These are phyloP conservation scores for Gouania willdenowi DNA, from an alignment of 2,797 vertebrate genomes.

Conservation along the genomic window DNA sequence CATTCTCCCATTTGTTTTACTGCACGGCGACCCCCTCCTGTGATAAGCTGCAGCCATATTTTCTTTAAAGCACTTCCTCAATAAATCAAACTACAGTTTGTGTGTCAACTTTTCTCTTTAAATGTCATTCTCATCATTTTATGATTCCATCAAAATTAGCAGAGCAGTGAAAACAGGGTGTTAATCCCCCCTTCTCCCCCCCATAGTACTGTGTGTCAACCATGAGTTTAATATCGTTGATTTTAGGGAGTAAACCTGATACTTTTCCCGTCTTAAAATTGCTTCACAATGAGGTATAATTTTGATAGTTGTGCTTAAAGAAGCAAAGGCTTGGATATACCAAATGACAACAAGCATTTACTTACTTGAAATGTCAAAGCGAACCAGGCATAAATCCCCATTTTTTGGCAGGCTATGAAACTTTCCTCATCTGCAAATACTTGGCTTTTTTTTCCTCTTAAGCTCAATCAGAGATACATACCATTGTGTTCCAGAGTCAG, in stretches of 20 bases:
- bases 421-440: constrained; percentile 67
- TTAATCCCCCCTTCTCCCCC: neutral
- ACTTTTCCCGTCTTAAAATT: constrained; percentile 32
- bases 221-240: constrained; percentile 29
- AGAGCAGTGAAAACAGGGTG: neutral
- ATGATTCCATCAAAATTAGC: constrained; percentile 12
- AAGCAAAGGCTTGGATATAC: constrained; percentile 41
- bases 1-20: constrained; percentile 28
- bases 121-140: constrained; percentile 23
- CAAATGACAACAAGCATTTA: constrained; percentile 52
- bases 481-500: constrained; percentile 60
- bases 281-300: constrained; percentile 43
- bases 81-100: constrained; percentile 27
- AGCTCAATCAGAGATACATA: constrained; percentile 69
- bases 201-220: constrained; percentile 6
- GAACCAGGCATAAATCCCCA: constrained; percentile 60
- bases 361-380: constrained; percentile 44
- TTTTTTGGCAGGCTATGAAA: constrained; percentile 65
- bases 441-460: constrained; percentile 40
- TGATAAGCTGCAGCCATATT: constrained; percentile 34
- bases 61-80: constrained; percentile 26
- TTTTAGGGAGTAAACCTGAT: constrained; percentile 36
- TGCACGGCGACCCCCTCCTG: constrained; percentile 16
- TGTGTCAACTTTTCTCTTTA: constrained; percentile 16
- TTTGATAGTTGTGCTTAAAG: constrained; percentile 47